These are phyloP conservation scores for Lepas anatifera DNA, from an alignment of 2,888 invertebrate genomes.

Conservation along the genomic window DNA sequence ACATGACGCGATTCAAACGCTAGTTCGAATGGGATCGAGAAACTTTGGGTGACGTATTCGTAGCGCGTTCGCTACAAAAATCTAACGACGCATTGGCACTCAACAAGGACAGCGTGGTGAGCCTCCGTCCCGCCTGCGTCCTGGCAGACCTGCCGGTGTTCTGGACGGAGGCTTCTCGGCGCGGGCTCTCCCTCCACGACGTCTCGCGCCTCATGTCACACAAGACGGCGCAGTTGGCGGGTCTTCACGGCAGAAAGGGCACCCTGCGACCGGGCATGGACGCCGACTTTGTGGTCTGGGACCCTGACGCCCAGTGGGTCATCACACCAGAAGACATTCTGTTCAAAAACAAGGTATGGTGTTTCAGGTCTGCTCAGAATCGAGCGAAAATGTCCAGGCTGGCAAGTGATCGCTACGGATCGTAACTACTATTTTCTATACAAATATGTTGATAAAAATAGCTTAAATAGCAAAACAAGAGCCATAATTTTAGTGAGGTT, in stretches of 20 bases:
- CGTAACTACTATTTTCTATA: slow-evolving; percentile 6
- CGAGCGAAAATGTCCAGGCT: no score
- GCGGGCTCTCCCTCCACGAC: slow-evolving; percentile 43
- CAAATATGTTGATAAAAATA: no score
- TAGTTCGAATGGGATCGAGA: no score
- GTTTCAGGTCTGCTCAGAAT: no score
- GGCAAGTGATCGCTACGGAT: slow-evolving; percentile 17
- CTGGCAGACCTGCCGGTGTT: slow-evolving; percentile 48
- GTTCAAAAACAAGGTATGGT: slow-evolving; percentile 56
- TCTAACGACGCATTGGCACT: no score
- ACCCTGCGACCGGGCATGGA: slow-evolving; percentile 48
- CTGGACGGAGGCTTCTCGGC: slow-evolving; percentile 49
- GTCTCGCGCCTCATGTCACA: slow-evolving; percentile 47
- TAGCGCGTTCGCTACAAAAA: no score
- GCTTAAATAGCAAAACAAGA: no score
- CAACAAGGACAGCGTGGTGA: no score
- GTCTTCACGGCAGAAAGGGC: slow-evolving; percentile 49
- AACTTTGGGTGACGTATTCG: no score
- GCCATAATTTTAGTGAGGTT: no score
- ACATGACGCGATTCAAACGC: no score
- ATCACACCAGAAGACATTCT: slow-evolving; percentile 45
- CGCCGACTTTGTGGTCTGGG: slow-evolving; percentile 59
- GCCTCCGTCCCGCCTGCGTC: neutral
- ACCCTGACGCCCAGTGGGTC: slow-evolving; percentile 47
- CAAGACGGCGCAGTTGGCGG: slow-evolving; percentile 49